Evolutionary conservation across 2,113 vertebrate species (phyloP).

Genomic region (Axis porcinus): DNA sequence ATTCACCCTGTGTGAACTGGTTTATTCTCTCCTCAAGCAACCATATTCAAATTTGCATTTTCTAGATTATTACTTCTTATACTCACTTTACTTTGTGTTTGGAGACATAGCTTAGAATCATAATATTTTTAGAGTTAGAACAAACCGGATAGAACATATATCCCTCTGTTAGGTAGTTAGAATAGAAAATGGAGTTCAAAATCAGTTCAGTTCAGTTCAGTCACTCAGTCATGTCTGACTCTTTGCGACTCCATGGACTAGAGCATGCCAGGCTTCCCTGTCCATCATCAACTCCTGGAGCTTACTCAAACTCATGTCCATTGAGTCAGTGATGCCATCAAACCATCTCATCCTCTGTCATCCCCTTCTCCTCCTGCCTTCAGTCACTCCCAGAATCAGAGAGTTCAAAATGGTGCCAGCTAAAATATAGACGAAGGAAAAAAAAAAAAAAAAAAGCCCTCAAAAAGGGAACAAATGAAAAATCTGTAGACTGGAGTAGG

Average conservation of each 20-base stretch:
- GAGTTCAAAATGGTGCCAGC: neutral
- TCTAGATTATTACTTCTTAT: conserved; percentile 18
- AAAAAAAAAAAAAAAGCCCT: neutral
- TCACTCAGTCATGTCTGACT: neutral
- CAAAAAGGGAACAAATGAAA: neutral
- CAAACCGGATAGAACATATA: neutral
- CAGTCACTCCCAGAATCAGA: neutral
- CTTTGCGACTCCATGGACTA: neutral
- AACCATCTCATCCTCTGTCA: neutral
- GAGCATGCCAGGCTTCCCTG: neutral
- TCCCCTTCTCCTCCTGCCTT: neutral
- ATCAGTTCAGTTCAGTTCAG: neutral
- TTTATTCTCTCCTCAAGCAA: neutral
- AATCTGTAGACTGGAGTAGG: neutral
- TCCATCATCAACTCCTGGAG: neutral
- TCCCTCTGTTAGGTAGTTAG: neutral
- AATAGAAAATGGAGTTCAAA: neutral
- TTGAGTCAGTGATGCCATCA: neutral
- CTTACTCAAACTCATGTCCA: neutral
- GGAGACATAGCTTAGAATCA: neutral
- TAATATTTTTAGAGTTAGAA: conserved; percentile 1
- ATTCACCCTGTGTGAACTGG: neutral
- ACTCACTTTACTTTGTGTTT: neutral
- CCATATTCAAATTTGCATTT: neutral
- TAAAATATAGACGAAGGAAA: neutral